Evolutionary conservation across 2,797 vertebrate genomes (phyloP).

Genomic region (Phrynocephalus forsythii): DNA sequence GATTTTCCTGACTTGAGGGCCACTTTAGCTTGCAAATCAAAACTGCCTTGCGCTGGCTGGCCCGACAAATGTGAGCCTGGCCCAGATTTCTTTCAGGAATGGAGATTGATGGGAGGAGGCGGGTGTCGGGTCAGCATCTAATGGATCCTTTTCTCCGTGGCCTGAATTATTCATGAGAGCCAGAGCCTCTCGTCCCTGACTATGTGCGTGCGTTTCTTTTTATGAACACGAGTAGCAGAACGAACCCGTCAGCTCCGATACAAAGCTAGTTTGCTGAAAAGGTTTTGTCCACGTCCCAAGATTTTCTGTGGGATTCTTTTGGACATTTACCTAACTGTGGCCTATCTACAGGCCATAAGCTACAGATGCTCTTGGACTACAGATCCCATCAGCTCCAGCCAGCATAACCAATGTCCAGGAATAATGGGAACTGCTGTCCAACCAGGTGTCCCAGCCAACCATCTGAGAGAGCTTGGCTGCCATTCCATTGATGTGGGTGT

Average conservation of each 20-base stretch:
- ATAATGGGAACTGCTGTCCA: neutral
- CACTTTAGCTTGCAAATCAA: slow-evolving; percentile 75
- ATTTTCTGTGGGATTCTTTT: too few relatives aligned
- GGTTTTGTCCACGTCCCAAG: neutral
- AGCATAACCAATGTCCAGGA: neutral
- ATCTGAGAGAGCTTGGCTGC: neutral
- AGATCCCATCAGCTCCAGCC: neutral
- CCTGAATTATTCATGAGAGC: slow-evolving; percentile 79
- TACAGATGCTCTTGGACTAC: neutral
- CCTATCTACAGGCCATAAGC: too few relatives aligned
- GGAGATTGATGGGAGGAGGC: slow-evolving; percentile 73
- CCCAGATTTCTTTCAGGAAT: slow-evolving; percentile 65
- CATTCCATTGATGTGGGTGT: neutral
- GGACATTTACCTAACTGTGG: too few relatives aligned
- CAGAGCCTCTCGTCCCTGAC: slow-evolving; percentile 56
- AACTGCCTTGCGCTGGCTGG: slow-evolving; percentile 57
- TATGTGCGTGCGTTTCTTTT: slow-evolving; percentile 38
- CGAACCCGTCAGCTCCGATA: slow-evolving; percentile 40
- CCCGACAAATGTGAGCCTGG: slow-evolving; percentile 58
- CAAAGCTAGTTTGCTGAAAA: slow-evolving; percentile 37
- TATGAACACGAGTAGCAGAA: slow-evolving; percentile 35
- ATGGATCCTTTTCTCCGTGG: slow-evolving; percentile 58
- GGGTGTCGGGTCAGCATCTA: slow-evolving; percentile 70
- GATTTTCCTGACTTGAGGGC: slow-evolving; percentile 74
- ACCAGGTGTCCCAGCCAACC: neutral